Evolutionary conservation across 2,888 invertebrate species (phyloP), one percentile per base, ranked within the genome.

Genomic region (Brachypterus glaber): DNA sequence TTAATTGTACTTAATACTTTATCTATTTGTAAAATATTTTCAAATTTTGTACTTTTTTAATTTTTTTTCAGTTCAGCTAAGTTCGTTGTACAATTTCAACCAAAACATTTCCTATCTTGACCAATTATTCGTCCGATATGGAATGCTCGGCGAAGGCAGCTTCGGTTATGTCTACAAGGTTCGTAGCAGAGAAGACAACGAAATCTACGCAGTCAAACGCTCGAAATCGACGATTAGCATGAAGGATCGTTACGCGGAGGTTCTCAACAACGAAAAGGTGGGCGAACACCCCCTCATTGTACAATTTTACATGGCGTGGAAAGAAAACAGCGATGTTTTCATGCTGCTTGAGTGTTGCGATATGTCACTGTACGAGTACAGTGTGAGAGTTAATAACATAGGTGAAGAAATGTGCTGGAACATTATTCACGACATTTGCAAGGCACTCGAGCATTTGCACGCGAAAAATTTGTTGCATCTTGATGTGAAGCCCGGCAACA

Each of bases 401-500:
- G 63, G 73, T 1, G 82, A 83, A 55, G 57, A 59, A 4, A 66
- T 72, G 30, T 67, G 82, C 9, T 82, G 81, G 80, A 71, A 75
- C 42, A 76, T 79, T 43, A 60, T 83, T 15, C 64, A 76, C 30
- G 83, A 85, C 59, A 62, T 83, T 35, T 51, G 70, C 24, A 58
- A 72, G 67, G 82, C 77, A 12, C 58, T 84, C 2, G 72, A 78
- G 51, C 77, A 78, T 53, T 63, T 86, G 14, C 85, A 85, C 56
- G 72, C 73, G 42, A 69, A 73, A 34, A 70, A 77, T 55, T 66
- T 82, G 21, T 69, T 84, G 21, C 85, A 85, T 57, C 68, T 84
- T 61, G 85, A 85, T 63, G 78, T 86, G 24, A 85, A 86, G 60
- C 76, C 83, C 30, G 83, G 80, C 35, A 85, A 86, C 60, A 80